Percentiles rank a stretch among this genome's conserved stretches.
These are phyloP conservation scores for Onychomys arenicola DNA, from an alignment of 2,797 vertebrate species.

Conservation along the genomic window DNA sequence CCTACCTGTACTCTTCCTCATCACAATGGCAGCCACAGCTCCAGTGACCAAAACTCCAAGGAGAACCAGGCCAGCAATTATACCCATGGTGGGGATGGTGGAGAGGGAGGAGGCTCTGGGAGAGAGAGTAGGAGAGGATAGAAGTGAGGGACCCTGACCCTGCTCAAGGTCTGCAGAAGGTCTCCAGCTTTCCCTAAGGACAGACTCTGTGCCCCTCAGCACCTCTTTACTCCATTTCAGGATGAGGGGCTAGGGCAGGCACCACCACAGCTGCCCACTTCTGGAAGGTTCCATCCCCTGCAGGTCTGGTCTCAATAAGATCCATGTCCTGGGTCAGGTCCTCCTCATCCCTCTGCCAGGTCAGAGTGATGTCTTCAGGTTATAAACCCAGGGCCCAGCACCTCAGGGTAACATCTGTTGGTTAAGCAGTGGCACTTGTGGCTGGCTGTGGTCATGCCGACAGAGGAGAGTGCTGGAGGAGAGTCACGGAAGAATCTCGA, in stretches of 20 bases:
- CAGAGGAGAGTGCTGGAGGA: no score
- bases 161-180: no score
- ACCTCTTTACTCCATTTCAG: background rate
- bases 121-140: background rate
- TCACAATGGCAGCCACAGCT: background rate
- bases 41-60: background rate
- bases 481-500: no score
- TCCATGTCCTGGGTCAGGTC: constrained; percentile 32
- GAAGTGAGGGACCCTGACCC: background rate
- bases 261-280: constrained; percentile 43
- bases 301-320: background rate
- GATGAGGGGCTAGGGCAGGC: background rate
- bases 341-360: background rate
- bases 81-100: accelerated
- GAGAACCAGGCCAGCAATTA: background rate
- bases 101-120: background rate
- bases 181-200: background rate
- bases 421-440: no score
- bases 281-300: constrained; percentile 21
- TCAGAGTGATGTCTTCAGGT: background rate
- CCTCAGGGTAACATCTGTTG: no score
- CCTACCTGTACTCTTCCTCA: background rate
- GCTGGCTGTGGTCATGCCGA: no score
- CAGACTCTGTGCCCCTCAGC: background rate
- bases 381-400: constrained; percentile 44